Percentiles rank a stretch among this genome's conserved stretches.
phyloP scores from a whole-genome alignment of 2,113 vertebrate species.

The Myocastor coypus region DNA sequence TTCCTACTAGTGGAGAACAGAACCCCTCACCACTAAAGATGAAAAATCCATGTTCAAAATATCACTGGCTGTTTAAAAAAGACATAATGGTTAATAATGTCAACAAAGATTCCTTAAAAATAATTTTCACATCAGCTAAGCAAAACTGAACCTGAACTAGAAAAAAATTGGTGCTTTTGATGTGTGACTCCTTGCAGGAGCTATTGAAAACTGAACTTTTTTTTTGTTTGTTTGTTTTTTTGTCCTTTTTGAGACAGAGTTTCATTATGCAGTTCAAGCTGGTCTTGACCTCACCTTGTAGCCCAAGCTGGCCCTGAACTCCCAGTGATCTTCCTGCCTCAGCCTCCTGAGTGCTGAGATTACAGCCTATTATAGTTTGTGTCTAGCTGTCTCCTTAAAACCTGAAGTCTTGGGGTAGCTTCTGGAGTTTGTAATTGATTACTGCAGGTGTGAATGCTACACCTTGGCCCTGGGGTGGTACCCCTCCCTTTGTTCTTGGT shows the following conservation, averaged over 20 bases:
- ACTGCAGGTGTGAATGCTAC: too few species aligned
- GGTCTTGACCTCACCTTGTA: background rate
- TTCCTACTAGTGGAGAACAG: background rate
- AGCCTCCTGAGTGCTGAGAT: background rate
- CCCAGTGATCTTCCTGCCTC: background rate
- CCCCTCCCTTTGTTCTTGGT: too few species aligned
- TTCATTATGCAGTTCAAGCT: background rate
- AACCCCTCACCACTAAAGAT: background rate
- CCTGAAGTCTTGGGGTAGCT: too few species aligned
- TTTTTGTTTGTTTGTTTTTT: background rate
- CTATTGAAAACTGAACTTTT: background rate
- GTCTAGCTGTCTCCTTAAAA: too few species aligned
- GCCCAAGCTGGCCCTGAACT: background rate
- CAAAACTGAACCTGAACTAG: background rate
- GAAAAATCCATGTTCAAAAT: background rate
- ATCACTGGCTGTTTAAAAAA: background rate
- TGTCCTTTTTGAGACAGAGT: background rate
- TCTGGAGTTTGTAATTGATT: too few species aligned
- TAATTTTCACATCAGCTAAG: background rate
- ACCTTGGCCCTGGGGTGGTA: too few species aligned
- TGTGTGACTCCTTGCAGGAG: constrained; percentile 6
- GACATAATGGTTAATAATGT: background rate
- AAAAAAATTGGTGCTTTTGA: constrained; percentile 3
- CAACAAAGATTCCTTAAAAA: constrained; percentile 2
- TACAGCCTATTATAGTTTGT: background rate